phyloP scores from a whole-genome alignment of 2,888 invertebrate genomes.

The Caenorhabditis auriculariae region DNA sequence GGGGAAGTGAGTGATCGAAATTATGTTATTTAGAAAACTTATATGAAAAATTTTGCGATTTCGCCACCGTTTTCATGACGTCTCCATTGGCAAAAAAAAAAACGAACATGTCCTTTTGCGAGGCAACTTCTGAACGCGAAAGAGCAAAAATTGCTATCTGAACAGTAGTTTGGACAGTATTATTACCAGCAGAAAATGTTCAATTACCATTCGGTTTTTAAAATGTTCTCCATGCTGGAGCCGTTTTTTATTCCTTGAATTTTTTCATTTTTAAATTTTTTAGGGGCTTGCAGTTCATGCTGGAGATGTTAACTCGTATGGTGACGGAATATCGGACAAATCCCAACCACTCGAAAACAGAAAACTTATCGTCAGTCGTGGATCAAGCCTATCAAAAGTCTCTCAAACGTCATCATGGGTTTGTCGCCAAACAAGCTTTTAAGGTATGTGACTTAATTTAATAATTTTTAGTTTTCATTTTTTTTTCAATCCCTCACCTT shows the following conservation, averaged over 20 bases:
- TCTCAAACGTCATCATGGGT: constrained; percentile 59
- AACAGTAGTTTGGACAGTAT: background rate
- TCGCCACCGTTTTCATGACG: no score
- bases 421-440: constrained; percentile 58
- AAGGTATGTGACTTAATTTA: constrained; percentile 44
- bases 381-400: constrained; percentile 51
- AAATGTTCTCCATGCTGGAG: no score
- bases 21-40: no score
- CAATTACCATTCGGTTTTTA: no score
- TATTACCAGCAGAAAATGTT: no score
- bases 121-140: no score
- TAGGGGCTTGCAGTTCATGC: constrained; percentile 62
- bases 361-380: constrained; percentile 45
- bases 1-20: no score
- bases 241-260: background rate
- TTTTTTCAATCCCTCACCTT: no score
- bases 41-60: no score
- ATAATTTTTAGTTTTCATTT: background rate
- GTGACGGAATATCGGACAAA: constrained; percentile 45
- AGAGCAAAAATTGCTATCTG: background rate
- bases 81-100: no score
- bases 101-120: no score
- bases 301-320: constrained; percentile 52
- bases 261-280: constrained; percentile 11
- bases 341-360: constrained; percentile 39